Percentiles rank a stretch among this genome's conserved stretches.
These are phyloP conservation scores for Emydura subglobosa DNA, from an alignment of 2,113 vertebrate genomes.

Conservation along the genomic window DNA sequence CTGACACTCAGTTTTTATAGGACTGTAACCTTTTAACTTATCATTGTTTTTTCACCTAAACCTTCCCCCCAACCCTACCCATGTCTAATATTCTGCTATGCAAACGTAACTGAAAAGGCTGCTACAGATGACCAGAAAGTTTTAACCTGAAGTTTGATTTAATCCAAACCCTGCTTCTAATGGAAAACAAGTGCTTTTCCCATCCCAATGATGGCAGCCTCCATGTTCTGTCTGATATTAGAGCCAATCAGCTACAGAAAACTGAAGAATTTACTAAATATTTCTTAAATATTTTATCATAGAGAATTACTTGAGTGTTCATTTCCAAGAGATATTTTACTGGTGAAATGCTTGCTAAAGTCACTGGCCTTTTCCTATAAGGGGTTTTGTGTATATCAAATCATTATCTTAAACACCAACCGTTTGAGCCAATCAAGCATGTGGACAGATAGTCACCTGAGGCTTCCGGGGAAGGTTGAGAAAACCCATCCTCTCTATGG, in stretches of 20 bases:
- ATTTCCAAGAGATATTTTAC: neutral
- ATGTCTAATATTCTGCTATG: neutral
- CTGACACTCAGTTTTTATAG: neutral
- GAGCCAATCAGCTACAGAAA: neutral
- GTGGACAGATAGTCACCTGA: neutral
- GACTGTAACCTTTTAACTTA: neutral
- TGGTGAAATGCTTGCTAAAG: neutral
- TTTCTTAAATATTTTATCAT: neutral
- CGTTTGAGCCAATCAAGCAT: neutral
- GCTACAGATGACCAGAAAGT: neutral
- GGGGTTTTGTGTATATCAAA: neutral
- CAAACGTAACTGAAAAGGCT: neutral
- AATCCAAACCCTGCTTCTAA: neutral
- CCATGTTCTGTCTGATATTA: neutral
- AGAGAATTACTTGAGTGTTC: neutral
- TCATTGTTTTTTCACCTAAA: neutral
- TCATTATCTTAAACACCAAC: neutral
- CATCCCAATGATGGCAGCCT: neutral
- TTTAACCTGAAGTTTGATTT: neutral
- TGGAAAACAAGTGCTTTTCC: neutral
- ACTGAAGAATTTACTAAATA: neutral
- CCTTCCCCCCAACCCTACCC: neutral
- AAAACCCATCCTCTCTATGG: neutral
- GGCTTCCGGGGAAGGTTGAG: neutral
- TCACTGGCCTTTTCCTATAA: neutral